These are phyloP conservation scores for Chrysemys picta DNA, from an alignment of 2,113 vertebrate genomes.

Conservation along the genomic window DNA sequence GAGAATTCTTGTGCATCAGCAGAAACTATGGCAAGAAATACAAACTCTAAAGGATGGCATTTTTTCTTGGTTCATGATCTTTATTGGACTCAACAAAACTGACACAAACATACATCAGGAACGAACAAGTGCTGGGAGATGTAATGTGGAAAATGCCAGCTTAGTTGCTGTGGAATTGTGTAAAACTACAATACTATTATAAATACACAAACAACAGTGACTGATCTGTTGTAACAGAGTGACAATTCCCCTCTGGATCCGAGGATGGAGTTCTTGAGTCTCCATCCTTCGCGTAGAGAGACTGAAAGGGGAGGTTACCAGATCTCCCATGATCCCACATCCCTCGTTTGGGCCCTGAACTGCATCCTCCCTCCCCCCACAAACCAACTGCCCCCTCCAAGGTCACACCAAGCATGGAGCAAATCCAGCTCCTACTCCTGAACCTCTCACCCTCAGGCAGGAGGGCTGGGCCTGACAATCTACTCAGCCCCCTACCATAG, in stretches of 20 bases:
- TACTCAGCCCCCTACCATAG: neutral
- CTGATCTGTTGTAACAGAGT: neutral
- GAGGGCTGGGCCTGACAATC: neutral
- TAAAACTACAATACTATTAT: neutral
- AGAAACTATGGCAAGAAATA: neutral
- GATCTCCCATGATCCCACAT: neutral
- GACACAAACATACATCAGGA: neutral
- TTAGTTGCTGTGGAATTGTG: neutral
- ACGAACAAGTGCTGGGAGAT: neutral
- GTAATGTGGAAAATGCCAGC: neutral
- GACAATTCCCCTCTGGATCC: neutral
- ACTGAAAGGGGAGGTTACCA: neutral
- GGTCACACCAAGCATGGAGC: neutral
- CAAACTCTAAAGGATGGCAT: neutral
- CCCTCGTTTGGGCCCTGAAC: neutral
- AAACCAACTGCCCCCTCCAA: neutral
- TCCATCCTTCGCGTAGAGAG: neutral
- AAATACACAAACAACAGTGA: neutral
- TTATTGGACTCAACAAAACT: neutral
- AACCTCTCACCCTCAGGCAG: neutral
- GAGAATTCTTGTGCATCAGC: neutral
- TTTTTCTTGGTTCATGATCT: neutral
- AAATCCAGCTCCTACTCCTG: neutral
- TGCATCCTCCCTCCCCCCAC: neutral
- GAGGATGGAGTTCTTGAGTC: neutral